A percentile compares a stretch with the other conserved stretches of the same genome.
These are phyloP conservation scores for Mythimna loreyi DNA, from an alignment of 2,888 invertebrate genomes.

Conservation along the genomic window DNA sequence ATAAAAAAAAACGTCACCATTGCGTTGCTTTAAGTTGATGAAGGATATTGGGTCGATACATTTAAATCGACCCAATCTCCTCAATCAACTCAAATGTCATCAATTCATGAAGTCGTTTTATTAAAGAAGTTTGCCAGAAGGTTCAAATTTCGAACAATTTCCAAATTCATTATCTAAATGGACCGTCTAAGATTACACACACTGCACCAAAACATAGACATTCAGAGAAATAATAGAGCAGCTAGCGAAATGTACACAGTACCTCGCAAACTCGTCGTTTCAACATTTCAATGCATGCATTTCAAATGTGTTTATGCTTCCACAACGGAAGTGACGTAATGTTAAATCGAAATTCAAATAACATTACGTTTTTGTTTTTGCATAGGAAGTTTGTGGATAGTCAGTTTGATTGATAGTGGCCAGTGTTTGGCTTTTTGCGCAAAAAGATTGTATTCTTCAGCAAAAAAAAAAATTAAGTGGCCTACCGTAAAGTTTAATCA, in stretches of 20 bases:
- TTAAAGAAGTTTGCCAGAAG: too few relatives aligned
- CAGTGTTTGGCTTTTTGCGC: not conserved
- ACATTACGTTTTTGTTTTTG: not conserved
- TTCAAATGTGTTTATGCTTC: conserved; percentile 35
- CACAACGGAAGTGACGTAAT: conserved; percentile 20
- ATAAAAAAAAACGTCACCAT: too few relatives aligned
- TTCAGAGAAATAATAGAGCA: conserved; percentile 39
- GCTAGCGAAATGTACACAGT: conserved; percentile 37
- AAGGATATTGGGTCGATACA: too few relatives aligned
- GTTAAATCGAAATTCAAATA: conserved; percentile 23
- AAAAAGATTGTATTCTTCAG: not conserved
- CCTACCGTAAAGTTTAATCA: not conserved
- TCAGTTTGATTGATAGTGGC: conserved; percentile 1
- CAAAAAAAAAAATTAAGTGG: not conserved
- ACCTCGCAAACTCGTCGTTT: conserved; percentile 38
- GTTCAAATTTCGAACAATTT: conserved; percentile 19
- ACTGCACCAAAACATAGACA: conserved; percentile 30
- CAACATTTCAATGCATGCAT: conserved; percentile 56
- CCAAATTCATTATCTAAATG: conserved; percentile 23
- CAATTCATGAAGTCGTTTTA: not conserved
- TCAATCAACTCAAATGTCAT: not conserved
- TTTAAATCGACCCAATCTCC: not conserved
- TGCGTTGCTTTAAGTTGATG: too few relatives aligned
- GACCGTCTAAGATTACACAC: conserved; percentile 24
- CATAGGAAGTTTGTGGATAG: not conserved